Evolutionary conservation across 2,113 vertebrate species (phyloP), one percentile per base, ranked within the genome.

Genomic region (Zosterops lateralis): DNA sequence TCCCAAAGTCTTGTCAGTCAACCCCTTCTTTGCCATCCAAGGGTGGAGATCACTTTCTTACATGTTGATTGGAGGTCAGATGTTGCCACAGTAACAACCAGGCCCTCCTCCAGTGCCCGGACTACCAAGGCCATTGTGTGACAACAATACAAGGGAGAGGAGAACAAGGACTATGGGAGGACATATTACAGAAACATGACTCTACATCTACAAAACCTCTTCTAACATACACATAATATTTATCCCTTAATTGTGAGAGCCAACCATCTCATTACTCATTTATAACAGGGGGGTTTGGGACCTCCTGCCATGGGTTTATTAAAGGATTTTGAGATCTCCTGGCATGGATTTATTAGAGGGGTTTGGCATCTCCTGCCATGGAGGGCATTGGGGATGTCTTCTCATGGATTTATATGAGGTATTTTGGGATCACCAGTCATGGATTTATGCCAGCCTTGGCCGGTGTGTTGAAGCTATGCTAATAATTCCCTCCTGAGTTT

Each of bases 401-500:
- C 11, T 8, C 38, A 15, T 29, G 12, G 25, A 16, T 31, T 51
- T 44, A 14, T 45, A 32, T 14, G 47, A 45, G 3, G 25, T 9
- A 6, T 16, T 65, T 42, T 25, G 5, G 10, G 10, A 42, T 14
- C 20, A 13, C 12, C 14, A 5, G 10, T 4, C 44, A 31, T 7
- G 44, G 16, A 25, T 58, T 66, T 28, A 47, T n/a, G 24, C 38
- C 64, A 21, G 3, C 14, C 45, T 53, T 22, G 38, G 38, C 22
- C 0, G 0, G 28, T 3, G 7, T 53, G 28, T 8, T 68, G 38
- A 44, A 60, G 12, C 12, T 28, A 26, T 9, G 6, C 17, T 2
- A 64, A 26, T 22, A 61, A 77, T 28, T 44, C 22, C 18, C 54
- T 45, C 32, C 53, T 34, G 45, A 68, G 14, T 44, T 18, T 44